Base-by-base conservation (phyloP, 2,888 invertebrate genomes). In the Zele albiditarsus region DNA sequence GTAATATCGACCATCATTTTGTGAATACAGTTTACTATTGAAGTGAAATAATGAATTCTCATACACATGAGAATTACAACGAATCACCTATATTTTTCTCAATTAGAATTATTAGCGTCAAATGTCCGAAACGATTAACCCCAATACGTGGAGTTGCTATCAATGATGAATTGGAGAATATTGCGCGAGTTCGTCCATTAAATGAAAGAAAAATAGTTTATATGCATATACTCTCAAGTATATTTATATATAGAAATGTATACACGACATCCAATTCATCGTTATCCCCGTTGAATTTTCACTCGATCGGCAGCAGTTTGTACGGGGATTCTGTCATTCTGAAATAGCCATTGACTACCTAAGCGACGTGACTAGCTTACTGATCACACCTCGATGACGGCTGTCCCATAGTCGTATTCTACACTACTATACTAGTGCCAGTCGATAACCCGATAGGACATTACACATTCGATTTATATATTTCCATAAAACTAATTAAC, bases 401-500 rank as follows among this genome's bases (percentile, higher is more conserved):
- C 25, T 57, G 63, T 33, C 46, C 38, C 57, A 38, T 20, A n/a
- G 20, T 10, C 12, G 20, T 63, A 31, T 16, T 33, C 5, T 60
- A 38, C 42, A 42, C 28, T 38, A 25, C 42, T 49, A 62, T 53
- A 68, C n/a, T 20, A 33, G 67, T 38, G 57, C 60, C 65, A 71
- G 57, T 60, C 58, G 67, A 75, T 71, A 62, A 73, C 71, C 70
- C 58, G 12, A n/a, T n/a, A n/a, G 10, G 68, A 28, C 76, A 82
- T 87, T 82, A 84, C 80, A 81, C 75, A 83, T 83, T 81, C 80
- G 78, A 77, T 76, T 10, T 20, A 63, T 53, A 81, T 84, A 84
- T 86, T 87, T 86, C 86, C 84, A 85, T 85, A 83, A 84, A 81
- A 81, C 78, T 80, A 81, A 85, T 87, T 86, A 86, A 84, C 81